phyloP scores from a whole-genome alignment of 2,797 vertebrate genomes.

The Florisuga fusca region DNA sequence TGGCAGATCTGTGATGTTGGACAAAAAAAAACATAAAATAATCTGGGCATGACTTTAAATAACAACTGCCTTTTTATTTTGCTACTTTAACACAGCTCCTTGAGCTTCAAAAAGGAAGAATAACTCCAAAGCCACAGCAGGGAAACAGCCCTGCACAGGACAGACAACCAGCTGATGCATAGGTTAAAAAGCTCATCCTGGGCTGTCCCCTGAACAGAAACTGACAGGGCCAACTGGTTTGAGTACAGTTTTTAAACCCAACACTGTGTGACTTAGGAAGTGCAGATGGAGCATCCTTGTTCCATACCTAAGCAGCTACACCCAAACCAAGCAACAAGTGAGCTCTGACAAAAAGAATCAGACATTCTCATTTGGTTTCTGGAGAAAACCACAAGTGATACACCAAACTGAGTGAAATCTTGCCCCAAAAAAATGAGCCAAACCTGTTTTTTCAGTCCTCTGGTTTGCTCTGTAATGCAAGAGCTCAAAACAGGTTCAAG shows the following conservation, averaged over 20 bases:
- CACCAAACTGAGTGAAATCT: neutral
- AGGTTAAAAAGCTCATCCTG: neutral
- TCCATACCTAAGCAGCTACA: neutral
- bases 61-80: neutral
- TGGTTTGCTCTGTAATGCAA: neutral
- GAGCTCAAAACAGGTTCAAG: neutral
- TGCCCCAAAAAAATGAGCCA: neutral
- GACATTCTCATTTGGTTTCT: neutral
- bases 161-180: accelerated
- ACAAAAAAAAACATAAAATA: neutral
- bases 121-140: neutral
- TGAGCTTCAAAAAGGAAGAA: neutral
- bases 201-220: neutral
- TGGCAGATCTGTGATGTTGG: accelerated
- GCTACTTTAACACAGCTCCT: neutral
- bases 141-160: neutral
- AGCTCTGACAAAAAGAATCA: neutral
- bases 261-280: accelerated
- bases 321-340: neutral
- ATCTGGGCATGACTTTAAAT: neutral
- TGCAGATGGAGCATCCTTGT: neutral
- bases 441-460: neutral
- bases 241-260: accelerated
- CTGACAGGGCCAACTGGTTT: neutral
- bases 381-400: neutral